Evolutionary conservation across 2,113 vertebrate genomes (phyloP), one percentile per base, ranked within the genome.

Genomic region (Rutilus rutilus): DNA sequence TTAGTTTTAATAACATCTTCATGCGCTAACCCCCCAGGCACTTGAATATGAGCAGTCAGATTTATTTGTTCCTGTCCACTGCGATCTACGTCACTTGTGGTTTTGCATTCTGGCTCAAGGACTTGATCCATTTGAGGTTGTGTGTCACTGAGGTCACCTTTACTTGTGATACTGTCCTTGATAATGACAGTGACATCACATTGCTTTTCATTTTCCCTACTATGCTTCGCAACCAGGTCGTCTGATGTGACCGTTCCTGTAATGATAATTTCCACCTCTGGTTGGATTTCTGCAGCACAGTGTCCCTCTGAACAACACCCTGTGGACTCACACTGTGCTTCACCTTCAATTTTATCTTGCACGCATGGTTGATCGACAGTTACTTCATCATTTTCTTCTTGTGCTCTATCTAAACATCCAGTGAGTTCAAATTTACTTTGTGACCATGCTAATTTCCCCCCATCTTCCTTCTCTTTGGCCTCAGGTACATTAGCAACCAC

Each of bases 341-440:
- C 60, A 21, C 84, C 74, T 6, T 90, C 83, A 6, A 64, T 71
- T 86, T 84, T 81, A 30, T 52, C 62, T 42, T 85, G 78, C 65
- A 45, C 19, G 33, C 59, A 10, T 25, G 15, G 11, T 69, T 91
- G 80, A 69, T 27, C 77, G 9, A 25, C 42, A 80, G 27, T 69
- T 50, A 54, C 84, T 65, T 89, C 82, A 71, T 85, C 71, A 19
- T 90, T 86, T 21, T 92, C 91, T 71, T 87, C 78, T 50, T 76
- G 54, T 14, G 79, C 89, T 73, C 88, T 90, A 59, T 80, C 92
- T 52, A 96, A 86, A 90, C 92, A 93, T 85, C 94, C 94, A 7
- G 94, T 93, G 86, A 93, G 91, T 65, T 95, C 93, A 91, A 96
- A 96, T 77, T 91, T 87, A 86, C 4, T 94, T 87, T 93, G 92